Conservation (phyloP, 2,888 invertebrate genomes). For the Drosophila niveifrons region DNA sequence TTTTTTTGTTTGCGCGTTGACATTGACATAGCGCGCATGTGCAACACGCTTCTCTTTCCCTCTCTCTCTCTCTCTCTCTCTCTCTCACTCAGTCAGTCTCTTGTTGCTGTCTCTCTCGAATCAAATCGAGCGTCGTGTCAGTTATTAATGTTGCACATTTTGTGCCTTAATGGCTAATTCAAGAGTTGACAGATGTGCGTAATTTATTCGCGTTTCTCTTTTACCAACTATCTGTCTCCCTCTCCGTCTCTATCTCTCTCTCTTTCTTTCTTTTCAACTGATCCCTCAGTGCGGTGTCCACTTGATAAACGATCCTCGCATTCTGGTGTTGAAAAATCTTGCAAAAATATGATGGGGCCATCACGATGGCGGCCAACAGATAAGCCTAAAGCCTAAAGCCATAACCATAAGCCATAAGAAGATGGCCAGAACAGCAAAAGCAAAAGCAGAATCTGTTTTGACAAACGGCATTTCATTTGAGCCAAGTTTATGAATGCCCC, state of each 20-base stretch:
- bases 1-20: constrained; percentile 79
- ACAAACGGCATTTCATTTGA: constrained; percentile 43
- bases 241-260: constrained; percentile 2
- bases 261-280: constrained; percentile 22
- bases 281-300: constrained; percentile 52
- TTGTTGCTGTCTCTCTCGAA: constrained; percentile 68
- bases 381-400: constrained; percentile 34
- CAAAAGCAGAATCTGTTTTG: constrained; percentile 27
- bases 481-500: background rate
- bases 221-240: constrained; percentile 24
- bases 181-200: constrained; percentile 85
- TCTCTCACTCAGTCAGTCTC: no score
- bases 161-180: constrained; percentile 86
- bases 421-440: background rate
- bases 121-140: constrained; percentile 84
- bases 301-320: constrained; percentile 74
- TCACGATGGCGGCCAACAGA: constrained; percentile 72
- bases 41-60: constrained; percentile 42
- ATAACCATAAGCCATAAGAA: constrained; percentile 16
- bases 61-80: constrained; percentile 11
- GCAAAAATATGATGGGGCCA: constrained; percentile 83
- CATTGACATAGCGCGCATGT: constrained; percentile 83
- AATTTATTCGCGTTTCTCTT: constrained; percentile 82
- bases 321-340: constrained; percentile 79
- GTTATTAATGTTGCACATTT: constrained; percentile 86